phyloP scores from a whole-genome alignment of 2,113 vertebrate genomes.

The Felis catus region F.catus_Fca126_mat1.0 CM031424.1:16513001-16513500 shows the following conservation, averaged over 20 bases:
- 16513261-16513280: constrained; percentile 2
- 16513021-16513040: constrained; percentile 8
- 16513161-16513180: neutral
- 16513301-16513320: constrained; percentile 33
- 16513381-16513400: constrained; percentile 30
- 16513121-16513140: neutral
- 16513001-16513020: neutral
- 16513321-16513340: constrained; percentile 29
- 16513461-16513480: constrained; percentile 13
- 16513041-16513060: constrained; percentile 31
- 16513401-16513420: constrained; percentile 19
- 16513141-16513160: neutral
- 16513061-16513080: neutral
- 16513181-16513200: neutral
- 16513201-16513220: neutral
- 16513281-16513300: neutral
- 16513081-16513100: neutral
- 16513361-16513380: neutral
- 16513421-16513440: neutral
- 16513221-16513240: constrained; percentile 41
- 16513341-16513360: constrained; percentile 44
- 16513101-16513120: neutral
- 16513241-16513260: neutral
- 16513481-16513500: neutral
- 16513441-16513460: neutral